Percentiles rank a stretch among this genome's conserved stretches.
phyloP scores from a whole-genome alignment of 2,888 invertebrate species.

The Ryuthela nishihirai region DNA sequence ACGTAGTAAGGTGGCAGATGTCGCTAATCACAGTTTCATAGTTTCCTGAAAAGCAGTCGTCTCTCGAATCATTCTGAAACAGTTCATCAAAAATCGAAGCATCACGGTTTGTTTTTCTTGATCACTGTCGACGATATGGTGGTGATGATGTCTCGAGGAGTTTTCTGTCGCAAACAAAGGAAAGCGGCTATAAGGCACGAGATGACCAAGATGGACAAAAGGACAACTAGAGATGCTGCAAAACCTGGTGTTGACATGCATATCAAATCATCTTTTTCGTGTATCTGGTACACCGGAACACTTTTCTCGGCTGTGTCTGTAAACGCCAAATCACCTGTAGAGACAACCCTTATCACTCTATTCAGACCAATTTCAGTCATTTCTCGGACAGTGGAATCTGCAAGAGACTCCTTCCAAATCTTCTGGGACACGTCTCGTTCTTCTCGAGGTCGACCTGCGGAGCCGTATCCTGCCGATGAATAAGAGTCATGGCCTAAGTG shows the following conservation, averaged over 20 bases:
- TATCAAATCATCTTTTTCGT: slow-evolving; percentile 57
- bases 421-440: slow-evolving; percentile 39
- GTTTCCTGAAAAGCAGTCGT: too few relatives aligned
- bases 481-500: slow-evolving; percentile 20
- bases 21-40: too few relatives aligned
- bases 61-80: too few relatives aligned
- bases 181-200: slow-evolving; percentile 83
- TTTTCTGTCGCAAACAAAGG: slow-evolving; percentile 67
- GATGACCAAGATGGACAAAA: slow-evolving; percentile 74
- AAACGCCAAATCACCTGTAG: slow-evolving; percentile 84
- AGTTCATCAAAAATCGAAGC: too few relatives aligned
- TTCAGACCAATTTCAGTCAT: slow-evolving; percentile 44
- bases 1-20: too few relatives aligned
- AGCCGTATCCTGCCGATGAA: slow-evolving; percentile 5
- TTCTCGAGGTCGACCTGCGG: slow-evolving; percentile 39
- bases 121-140: slow-evolving; percentile 29
- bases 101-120: too few relatives aligned
- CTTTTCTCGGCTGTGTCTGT: slow-evolving; percentile 52
- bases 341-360: slow-evolving; percentile 62
- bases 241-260: slow-evolving; percentile 95
- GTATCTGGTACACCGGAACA: slow-evolving; percentile 18
- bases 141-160: slow-evolving; percentile 24
- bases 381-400: slow-evolving; percentile 6
- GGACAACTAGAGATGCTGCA: slow-evolving; percentile 75
- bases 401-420: neutral